Conservation (phyloP, 2,797 vertebrate genomes). For the Triplophysa yarkandensis region DNA sequence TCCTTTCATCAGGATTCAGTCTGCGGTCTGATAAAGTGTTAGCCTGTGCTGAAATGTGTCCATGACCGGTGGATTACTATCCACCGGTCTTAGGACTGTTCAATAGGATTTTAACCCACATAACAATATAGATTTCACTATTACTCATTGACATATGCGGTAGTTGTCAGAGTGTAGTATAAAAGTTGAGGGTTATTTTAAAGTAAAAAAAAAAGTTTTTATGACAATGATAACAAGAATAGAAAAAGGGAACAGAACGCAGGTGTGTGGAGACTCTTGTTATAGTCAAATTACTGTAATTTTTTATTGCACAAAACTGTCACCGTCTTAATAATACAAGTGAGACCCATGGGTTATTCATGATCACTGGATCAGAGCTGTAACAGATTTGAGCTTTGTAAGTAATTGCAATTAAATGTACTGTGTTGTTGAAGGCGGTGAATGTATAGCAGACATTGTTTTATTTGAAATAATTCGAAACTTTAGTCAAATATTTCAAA, state of each 20-base stretch:
- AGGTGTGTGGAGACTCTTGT: background rate
- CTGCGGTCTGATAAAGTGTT: conserved; percentile 5
- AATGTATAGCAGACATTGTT: background rate
- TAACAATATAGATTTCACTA: background rate
- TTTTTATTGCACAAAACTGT: background rate
- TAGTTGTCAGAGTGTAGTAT: background rate
- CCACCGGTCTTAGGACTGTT: background rate
- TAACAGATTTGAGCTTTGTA: background rate
- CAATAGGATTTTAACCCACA: background rate
- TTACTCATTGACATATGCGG: background rate
- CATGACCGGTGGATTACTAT: background rate
- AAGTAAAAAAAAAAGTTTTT: background rate
- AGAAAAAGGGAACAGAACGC: background rate
- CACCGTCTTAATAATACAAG: background rate
- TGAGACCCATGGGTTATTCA: background rate
- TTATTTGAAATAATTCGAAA: background rate
- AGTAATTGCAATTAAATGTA: background rate
- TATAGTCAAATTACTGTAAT: background rate
- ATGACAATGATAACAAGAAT: background rate
- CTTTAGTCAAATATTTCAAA: no score
- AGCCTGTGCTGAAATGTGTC: conserved; percentile 4
- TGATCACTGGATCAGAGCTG: background rate
- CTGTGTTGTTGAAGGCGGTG: background rate
- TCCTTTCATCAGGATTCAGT: background rate
- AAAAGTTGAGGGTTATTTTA: background rate